Conservation (phyloP, 2,797 vertebrate genomes). For the Sebastes trivittatus region DNA sequence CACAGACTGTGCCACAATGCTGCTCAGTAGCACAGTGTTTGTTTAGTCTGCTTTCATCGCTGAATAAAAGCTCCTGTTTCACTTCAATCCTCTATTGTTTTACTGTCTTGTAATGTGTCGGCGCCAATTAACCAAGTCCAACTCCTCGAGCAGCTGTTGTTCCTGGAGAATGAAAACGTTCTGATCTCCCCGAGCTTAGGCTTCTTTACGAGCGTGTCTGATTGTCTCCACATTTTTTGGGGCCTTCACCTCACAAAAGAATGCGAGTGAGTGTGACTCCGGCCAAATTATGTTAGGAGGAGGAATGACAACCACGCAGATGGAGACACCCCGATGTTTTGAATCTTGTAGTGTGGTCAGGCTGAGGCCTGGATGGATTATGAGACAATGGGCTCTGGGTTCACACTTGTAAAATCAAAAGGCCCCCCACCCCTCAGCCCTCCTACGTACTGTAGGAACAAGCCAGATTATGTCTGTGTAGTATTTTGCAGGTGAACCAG, state of each 20-base stretch:
- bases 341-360: slow-evolving; percentile 10
- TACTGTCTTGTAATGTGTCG: slow-evolving; percentile 35
- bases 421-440: too few species aligned
- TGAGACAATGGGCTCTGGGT: background rate
- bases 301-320: slow-evolving; percentile 57
- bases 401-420: background rate
- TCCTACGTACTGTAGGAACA: background rate
- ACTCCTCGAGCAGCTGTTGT: slow-evolving; percentile 30
- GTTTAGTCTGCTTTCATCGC: slow-evolving; percentile 3
- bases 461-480: background rate
- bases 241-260: slow-evolving; percentile 53
- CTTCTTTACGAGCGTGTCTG: slow-evolving; percentile 59
- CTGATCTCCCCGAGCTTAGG: slow-evolving; percentile 30
- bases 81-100: slow-evolving; percentile 25
- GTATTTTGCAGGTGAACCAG: background rate
- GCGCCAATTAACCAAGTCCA: slow-evolving; percentile 30
- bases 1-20: background rate
- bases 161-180: slow-evolving; percentile 20
- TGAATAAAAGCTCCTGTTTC: slow-evolving; percentile 20
- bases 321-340: slow-evolving; percentile 41
- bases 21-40: background rate
- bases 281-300: slow-evolving; percentile 48
- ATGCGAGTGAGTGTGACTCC: slow-evolving; percentile 35
- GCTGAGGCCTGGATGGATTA: background rate
- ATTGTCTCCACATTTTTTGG: slow-evolving; percentile 70